Base-by-base conservation (phyloP, 2,797 vertebrate genomes). In the Lacerta viridis region DNA sequence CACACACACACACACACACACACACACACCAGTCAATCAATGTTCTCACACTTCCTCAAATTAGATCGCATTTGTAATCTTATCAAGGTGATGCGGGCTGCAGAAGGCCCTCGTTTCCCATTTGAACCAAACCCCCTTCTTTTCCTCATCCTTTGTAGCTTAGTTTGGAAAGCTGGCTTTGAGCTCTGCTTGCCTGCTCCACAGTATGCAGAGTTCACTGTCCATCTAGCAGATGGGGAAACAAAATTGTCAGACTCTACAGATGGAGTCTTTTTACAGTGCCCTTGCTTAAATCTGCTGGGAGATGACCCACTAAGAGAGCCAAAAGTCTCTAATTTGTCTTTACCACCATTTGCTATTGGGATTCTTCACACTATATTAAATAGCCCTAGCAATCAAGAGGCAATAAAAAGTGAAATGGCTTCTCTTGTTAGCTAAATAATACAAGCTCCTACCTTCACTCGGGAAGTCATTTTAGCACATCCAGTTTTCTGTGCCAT, bases 151-250 rank as follows among this genome's bases (percentile, higher is more conserved):
- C 64, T 94, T 89, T 90, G 91, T 91, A 90, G 92, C 89, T 88
- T 89, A 92, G 87, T 89, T 91, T 92, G 66, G 94, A 94, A 94
- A 94, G 93, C 90, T 94, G 94, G 92, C 94, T 79, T 87, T 36
- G 27, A 89, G 75, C 1, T 23, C 29, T 78, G 86, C 92, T 84
- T 46, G 1, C 93, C 92, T 93, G 92, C 55, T 92, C 92, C 87
- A 91, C 93, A 94, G 91, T 3, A 86, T 92, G 95, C 87, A 20
- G 86, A 92, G 92, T 91, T 82, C 74, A 1, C 50, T 95, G 95
- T 95, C 95, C 94, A 96, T 90, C 95, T 93, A 94, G 95, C 95
- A 96, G 95, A 96, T 96, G 95, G 95, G 92, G 88, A 89, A 95
- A 91, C 0, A 72, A 82, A 75, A 93, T 92, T 80, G 0, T 91